phyloP scores from a whole-genome alignment of 2,888 invertebrate genomes.

The Punctoribates punctum region DNA sequence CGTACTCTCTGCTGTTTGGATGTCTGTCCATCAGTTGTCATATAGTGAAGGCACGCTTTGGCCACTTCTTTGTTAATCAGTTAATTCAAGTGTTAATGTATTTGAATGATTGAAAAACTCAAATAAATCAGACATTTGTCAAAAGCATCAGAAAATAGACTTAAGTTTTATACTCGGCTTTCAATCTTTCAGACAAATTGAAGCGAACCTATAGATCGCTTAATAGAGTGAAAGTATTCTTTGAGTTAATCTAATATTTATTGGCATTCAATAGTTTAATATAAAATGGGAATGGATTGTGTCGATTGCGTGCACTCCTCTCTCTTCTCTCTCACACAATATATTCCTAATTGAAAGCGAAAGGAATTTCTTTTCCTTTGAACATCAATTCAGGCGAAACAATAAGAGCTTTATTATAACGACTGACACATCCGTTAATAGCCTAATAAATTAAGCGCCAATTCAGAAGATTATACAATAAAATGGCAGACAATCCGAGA shows the following conservation, averaged over 20 bases:
- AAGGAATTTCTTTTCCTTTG: background rate
- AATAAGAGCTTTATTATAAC: constrained; percentile 6
- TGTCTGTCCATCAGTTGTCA: constrained; percentile 20
- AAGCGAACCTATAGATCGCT: constrained; percentile 11
- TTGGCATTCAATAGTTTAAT: background rate
- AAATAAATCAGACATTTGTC: background rate
- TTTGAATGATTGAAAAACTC: background rate
- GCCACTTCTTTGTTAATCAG: constrained; percentile 10
- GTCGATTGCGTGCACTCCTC: constrained; percentile 30
- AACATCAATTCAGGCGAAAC: constrained; percentile 18
- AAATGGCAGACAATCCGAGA: constrained; percentile 14
- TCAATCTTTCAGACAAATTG: constrained; percentile 1
- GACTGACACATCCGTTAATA: constrained; percentile 21
- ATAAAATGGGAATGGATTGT: background rate
- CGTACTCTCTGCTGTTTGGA: background rate
- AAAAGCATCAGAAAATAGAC: background rate
- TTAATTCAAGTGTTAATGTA: constrained; percentile 4
- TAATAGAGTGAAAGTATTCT: background rate
- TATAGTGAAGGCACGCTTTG: background rate
- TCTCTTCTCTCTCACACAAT: background rate
- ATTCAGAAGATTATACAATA: constrained; percentile 21
- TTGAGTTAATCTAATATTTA: background rate
- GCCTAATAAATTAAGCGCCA: constrained; percentile 17
- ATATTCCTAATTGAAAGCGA: constrained; percentile 22
- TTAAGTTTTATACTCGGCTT: background rate